Evolutionary conservation across 2,888 invertebrate genomes (phyloP), one percentile per base, ranked within the genome.

Genomic region (Tenthredo mesomela): DNA sequence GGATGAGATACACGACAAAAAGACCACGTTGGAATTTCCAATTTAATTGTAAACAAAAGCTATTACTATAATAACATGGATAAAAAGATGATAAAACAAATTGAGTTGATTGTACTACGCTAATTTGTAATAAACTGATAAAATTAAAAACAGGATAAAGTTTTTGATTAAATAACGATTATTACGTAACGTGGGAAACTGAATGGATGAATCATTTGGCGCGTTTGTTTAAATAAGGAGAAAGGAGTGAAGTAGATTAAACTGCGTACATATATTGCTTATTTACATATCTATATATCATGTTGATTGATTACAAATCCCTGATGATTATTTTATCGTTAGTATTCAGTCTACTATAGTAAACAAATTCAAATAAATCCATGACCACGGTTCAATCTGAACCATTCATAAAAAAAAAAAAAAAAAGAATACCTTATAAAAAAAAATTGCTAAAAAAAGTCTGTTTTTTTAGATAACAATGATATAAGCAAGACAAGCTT

Each of bases 191-290:
- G 37, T 61, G n/a, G 61, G 4, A 80, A 80, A 40, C 40, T 61
- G 21, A 80, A 61, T 80, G 61, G 61, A 61, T 80, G 78, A 80
- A 37, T 80, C 61, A 61, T 80, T 80, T 21, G 6, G 40, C 12
- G 2, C 5, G 25, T 50, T 80, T 61, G n/a, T 58, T 80, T 12
- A 61, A 25, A 40, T 37, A 40, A 58, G 50, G 50, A 77, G 77
- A 77, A 77, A 54, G 33, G 33, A 54, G 25, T n/a, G n/a, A n/a
- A 43, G 67, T 33, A 50, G 77, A 77, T 54, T 54, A 54, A 54
- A 54, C 54, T 50, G 29, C 21, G n/a, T 54, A 29, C 77, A 18
- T 54, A 10, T 77, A 21, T 40, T 21, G 43, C 21, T 43, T 43
- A 67, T 67, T 67, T 67, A 67, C 67, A 67, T 33, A 67, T 29